Percentiles rank a stretch among this genome's conserved stretches.
Evolutionary conservation across 1,140 invertebrate species (phyloP).

Genomic region (Drosophila miranda): DNA sequence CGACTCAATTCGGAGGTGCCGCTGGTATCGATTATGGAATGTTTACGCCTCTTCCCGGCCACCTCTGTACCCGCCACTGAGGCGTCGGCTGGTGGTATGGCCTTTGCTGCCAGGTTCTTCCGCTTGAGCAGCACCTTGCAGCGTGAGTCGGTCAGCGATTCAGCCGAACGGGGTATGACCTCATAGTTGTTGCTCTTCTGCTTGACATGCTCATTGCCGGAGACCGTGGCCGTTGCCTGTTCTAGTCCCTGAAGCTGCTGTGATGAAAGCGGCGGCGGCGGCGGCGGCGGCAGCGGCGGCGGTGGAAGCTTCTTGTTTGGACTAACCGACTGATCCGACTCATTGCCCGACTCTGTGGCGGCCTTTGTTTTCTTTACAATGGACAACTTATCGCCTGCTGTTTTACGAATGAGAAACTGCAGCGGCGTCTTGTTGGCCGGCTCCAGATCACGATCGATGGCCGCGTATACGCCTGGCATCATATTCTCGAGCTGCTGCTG

Average conservation of each 20-base stretch:
- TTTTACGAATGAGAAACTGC: conserved; percentile 78
- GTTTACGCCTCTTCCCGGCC: conserved; percentile 43
- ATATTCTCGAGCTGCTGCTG: conserved; percentile 87
- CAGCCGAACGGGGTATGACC: conserved; percentile 58
- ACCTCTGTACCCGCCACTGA: not conserved
- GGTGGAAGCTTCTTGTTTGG: conserved; percentile 43
- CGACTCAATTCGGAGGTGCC: conserved; percentile 49
- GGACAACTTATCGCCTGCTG: conserved; percentile 74
- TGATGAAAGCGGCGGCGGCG: too few relatives aligned
- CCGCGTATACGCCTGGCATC: conserved; percentile 84
- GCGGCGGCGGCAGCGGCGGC: not conserved
- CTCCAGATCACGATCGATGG: conserved; percentile 52
- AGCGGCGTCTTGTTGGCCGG: conserved; percentile 80
- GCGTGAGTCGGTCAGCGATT: conserved; percentile 57
- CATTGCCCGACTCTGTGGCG: conserved; percentile 68
- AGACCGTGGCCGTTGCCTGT: not conserved
- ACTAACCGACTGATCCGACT: conserved; percentile 63
- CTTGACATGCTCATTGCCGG: conserved; percentile 42
- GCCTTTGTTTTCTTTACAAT: conserved; percentile 76
- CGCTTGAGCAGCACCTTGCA: conserved; percentile 75
- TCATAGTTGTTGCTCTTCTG: conserved; percentile 67
- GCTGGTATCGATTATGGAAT: conserved; percentile 64
- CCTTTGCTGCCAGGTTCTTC: conserved; percentile 63
- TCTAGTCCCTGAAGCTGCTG: conserved; percentile 4
- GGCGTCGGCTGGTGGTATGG: not conserved